Evolutionary conservation across 2,113 vertebrate genomes (phyloP), one percentile per base, ranked within the genome.

Genomic region (Paradisaea rubra): DNA sequence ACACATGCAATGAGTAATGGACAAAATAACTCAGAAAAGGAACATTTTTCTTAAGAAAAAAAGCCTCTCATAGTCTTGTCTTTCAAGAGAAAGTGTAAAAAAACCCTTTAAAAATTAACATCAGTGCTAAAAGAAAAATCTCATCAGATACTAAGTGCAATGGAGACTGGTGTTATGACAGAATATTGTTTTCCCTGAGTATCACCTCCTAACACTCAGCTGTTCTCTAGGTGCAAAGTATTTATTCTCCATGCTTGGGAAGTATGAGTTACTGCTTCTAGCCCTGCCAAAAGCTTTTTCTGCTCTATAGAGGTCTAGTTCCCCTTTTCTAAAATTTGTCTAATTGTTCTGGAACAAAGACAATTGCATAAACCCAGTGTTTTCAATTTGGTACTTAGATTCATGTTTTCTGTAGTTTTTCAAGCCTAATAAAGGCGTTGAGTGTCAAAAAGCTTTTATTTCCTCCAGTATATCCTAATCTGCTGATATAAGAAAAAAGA

Each of bases 371-470:
- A 85, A 52, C 28, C 3, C 22, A 53, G 24, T 53, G 37, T 68
- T 80, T 96, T 82, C 1, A 7, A 1, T 60, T 52, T 82, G 59
- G 31, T 79, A 35, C 70, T 76, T 89, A 82, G 17, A 57, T 87
- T 81, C 28, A 33, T 44, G 13, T 53, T 94, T 91, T 27, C 37
- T 88, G 31, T 61, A 2, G 27, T 50, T 91, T 89, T 91, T 86
- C 65, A 79, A 72, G 61, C 60, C 37, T 21, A 37, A 15, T 54
- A 66, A 69, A 72, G 54, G 22, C 22, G 77, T 65, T 70, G 56
- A 81, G 64, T 93, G 78, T 91, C 89, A 91, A 91, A 93, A 81
- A 72, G 70, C 89, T 94, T 89, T 60, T 95, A 61, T 96, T 95
- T 96, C 74, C 59, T 89, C 60, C 74, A 56, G 2, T 74, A 76